Base-by-base conservation (phyloP, 2,888 invertebrate species). In the Agonopterix alstromeriana region DNA sequence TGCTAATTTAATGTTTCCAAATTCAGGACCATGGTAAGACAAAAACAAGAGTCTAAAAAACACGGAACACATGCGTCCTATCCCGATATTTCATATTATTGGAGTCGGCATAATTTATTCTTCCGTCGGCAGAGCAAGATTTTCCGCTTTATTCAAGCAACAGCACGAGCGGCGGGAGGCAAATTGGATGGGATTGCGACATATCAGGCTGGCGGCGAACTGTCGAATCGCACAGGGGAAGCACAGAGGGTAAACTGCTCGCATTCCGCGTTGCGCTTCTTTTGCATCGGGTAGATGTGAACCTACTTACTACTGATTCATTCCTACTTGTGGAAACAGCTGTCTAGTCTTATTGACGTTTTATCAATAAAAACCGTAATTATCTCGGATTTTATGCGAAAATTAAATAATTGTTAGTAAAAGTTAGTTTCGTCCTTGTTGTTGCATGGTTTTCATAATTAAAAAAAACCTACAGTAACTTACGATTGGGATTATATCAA, bases 111-210 rank as follows among this genome's bases (percentile, higher is more conserved):
- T 78, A 80, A 84, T 81, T 77, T 82, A 81, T 85, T 81, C 75
- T 71, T 73, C 70, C 65, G 70, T 68, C 65, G 72, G 58, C 63
- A 67, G 70, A 70, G 76, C 67, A 72, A 82, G 78, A 83, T 84
- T 85, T 85, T 76, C 79, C 75, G 81, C 78, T 79, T 83, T 83
- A 82, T 78, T 77, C 78, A 68, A 79, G 77, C 74, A 76, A 75
- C 73, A 75, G 77, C 70, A 71, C 27, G 44, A 73, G 68, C 76
- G 73, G 75, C 75, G 75, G 76, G 70, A 82, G 77, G 81, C 77
- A 83, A 86, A 85, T 85, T 86, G 83, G 84, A 83, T 78, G 68
- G 77, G 79, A 85, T 82, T 84, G 84, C 79, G 82, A 84, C 82
- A 82, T 82, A 85, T 82, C 80, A 83, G 74, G 70, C 73, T 76